phyloP scores from a whole-genome alignment of 2,888 invertebrate species.

The Sycophila texana region DNA sequence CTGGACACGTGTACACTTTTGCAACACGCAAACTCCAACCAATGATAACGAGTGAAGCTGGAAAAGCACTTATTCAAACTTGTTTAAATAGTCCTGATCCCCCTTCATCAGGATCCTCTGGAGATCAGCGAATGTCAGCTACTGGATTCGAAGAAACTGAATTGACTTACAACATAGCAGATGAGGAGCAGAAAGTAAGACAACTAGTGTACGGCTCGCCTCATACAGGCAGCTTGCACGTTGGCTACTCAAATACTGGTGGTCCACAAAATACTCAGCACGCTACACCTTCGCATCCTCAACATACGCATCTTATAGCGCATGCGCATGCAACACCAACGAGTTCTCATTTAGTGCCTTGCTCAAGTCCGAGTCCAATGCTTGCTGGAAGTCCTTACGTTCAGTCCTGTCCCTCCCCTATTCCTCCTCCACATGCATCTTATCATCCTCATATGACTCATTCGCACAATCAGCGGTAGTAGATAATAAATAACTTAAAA shows the following conservation, averaged over 20 bases:
- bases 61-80: slow-evolving; percentile 98
- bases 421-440: slow-evolving; percentile 80
- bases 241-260: slow-evolving; percentile 71
- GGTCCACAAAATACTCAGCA: slow-evolving; percentile 71
- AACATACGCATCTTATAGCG: slow-evolving; percentile 81
- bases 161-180: slow-evolving; percentile 96
- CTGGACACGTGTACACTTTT: slow-evolving; percentile 99
- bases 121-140: slow-evolving; percentile 97
- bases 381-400: slow-evolving; percentile 78
- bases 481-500: slow-evolving; percentile 26
- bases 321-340: slow-evolving; percentile 79
- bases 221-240: slow-evolving; percentile 81
- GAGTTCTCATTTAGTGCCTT: slow-evolving; percentile 78
- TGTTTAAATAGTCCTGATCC: slow-evolving; percentile 98
- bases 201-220: slow-evolving; percentile 91
- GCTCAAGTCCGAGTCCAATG: slow-evolving; percentile 85
- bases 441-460: slow-evolving; percentile 82
- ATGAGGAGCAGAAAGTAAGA: slow-evolving; percentile 98
- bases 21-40: slow-evolving; percentile 99
- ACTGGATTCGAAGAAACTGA: slow-evolving; percentile 99
- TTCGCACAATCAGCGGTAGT: slow-evolving; percentile 90
- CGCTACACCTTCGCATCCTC: slow-evolving; percentile 79
- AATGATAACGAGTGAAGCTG: slow-evolving; percentile 98
- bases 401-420: slow-evolving; percentile 85
- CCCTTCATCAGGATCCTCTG: slow-evolving; percentile 81